A percentile compares a stretch with the other conserved stretches of the same genome.
phyloP scores from a whole-genome alignment of 2,797 vertebrate genomes.

The Aeoliscus strigatus region DNA sequence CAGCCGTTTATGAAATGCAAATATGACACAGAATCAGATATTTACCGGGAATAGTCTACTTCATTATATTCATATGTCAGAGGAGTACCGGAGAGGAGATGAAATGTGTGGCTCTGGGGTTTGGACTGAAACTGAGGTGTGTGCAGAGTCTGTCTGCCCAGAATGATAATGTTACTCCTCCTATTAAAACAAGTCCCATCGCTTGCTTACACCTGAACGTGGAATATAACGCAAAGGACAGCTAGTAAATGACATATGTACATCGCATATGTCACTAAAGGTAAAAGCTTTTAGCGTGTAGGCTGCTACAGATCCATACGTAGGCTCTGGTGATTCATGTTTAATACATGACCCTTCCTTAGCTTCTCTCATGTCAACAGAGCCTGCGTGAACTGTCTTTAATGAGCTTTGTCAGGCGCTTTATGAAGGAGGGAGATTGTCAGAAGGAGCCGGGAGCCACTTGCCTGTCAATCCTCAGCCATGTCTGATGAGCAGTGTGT shows the following conservation, averaged over 20 bases:
- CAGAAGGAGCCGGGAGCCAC: slow-evolving; percentile 56
- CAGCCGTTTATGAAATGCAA: slow-evolving; percentile 53
- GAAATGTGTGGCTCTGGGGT: slow-evolving; percentile 27
- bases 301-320: slow-evolving; percentile 6
- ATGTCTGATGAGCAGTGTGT: slow-evolving; percentile 65
- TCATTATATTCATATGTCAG: slow-evolving; percentile 61
- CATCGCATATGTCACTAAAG: slow-evolving; percentile 6
- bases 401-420: slow-evolving; percentile 63
- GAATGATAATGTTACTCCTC: slow-evolving; percentile 27
- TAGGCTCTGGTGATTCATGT: slow-evolving; percentile 30
- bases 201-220: slow-evolving; percentile 7
- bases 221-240: slow-evolving; percentile 5
- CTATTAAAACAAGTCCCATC: slow-evolving; percentile 14
- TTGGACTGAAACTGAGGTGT: slow-evolving; percentile 29
- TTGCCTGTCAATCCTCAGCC: slow-evolving; percentile 63
- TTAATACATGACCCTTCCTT: slow-evolving; percentile 48
- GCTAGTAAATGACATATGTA: slow-evolving; percentile 12
- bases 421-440: slow-evolving; percentile 42
- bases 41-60: slow-evolving; percentile 57
- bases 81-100: slow-evolving; percentile 21
- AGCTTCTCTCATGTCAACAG: slow-evolving; percentile 47
- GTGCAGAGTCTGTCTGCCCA: slow-evolving; percentile 27
- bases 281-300: not conserved
- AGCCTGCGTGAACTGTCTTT: slow-evolving; percentile 33
- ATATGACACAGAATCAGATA: slow-evolving; percentile 54